Evolutionary conservation across 2,888 invertebrate genomes (phyloP).

Genomic region (Hanleya hanleyi): DNA sequence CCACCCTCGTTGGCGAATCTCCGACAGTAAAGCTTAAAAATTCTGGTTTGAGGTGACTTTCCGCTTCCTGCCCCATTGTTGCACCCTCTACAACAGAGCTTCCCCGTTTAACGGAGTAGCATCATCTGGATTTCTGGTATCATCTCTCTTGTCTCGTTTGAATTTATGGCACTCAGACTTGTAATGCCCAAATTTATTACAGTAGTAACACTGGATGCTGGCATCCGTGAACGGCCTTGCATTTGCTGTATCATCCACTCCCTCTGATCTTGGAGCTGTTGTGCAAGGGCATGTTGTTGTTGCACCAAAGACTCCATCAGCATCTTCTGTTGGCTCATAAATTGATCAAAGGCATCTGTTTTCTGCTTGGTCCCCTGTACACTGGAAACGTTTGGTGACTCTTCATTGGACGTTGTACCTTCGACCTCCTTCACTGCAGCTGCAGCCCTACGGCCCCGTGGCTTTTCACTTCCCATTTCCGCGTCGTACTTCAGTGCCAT

Average conservation of each 20-base stretch:
- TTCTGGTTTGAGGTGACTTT: conserved; percentile 3
- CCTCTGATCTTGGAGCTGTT: background rate
- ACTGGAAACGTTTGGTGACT: too few species aligned
- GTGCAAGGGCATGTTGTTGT: background rate
- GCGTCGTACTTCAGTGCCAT: background rate
- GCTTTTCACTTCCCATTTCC: too few species aligned
- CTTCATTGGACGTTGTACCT: too few species aligned
- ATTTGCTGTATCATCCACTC: background rate
- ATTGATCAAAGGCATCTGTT: background rate
- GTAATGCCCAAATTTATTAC: background rate
- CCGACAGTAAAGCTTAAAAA: conserved; percentile 9
- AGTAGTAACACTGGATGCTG: background rate
- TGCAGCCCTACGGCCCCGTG: too few species aligned
- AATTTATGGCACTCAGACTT: background rate
- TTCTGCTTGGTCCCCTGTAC: background rate
- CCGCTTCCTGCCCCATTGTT: background rate
- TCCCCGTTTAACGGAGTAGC: conserved; percentile 6
- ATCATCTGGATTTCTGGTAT: background rate
- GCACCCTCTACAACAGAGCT: conserved; percentile 18
- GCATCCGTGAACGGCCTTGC: background rate
- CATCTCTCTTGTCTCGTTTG: background rate
- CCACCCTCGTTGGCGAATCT: conserved; percentile 7
- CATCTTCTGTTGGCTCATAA: background rate
- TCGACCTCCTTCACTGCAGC: too few species aligned
- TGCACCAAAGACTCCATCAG: background rate